Conservation (phyloP, 2,888 invertebrate species). For the Tuta absoluta region DNA sequence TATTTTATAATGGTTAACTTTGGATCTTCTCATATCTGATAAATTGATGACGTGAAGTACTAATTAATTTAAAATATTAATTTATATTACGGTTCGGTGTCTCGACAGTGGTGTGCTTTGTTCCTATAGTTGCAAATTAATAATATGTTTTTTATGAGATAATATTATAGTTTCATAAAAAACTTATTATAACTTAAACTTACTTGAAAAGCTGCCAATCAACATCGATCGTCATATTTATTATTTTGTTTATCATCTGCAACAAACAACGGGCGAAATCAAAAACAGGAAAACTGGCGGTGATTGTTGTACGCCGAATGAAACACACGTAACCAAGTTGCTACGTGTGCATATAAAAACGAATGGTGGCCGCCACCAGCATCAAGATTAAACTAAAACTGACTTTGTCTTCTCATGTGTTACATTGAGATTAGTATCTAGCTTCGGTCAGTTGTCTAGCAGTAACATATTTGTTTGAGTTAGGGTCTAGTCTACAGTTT, state of each 20-base stretch:
- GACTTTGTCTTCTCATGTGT: not conserved
- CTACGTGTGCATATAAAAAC: not conserved
- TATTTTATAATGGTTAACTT: too few relatives aligned
- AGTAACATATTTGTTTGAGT: not conserved
- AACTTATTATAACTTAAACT: too few relatives aligned
- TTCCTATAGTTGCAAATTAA: too few relatives aligned
- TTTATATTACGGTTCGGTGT: too few relatives aligned
- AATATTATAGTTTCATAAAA: too few relatives aligned
- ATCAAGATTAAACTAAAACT: slow-evolving; percentile 1
- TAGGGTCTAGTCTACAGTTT: not conserved
- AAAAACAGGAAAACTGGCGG: slow-evolving; percentile 8
- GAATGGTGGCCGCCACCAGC: not conserved
- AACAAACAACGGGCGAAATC: not conserved
- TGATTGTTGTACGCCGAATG: slow-evolving; percentile 8
- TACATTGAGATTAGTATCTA: not conserved
- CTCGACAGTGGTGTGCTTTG: too few relatives aligned
- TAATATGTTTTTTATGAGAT: too few relatives aligned
- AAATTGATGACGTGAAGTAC: too few relatives aligned
- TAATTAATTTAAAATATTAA: too few relatives aligned
- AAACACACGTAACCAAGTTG: not conserved
- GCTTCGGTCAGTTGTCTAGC: not conserved
- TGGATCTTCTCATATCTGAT: too few relatives aligned
- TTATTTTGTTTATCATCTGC: slow-evolving; percentile 3
- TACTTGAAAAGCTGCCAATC: not conserved
- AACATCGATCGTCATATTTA: not conserved